phyloP scores from a whole-genome alignment of 2,888 invertebrate species.

The Hirtodrosophila trivittata region DNA sequence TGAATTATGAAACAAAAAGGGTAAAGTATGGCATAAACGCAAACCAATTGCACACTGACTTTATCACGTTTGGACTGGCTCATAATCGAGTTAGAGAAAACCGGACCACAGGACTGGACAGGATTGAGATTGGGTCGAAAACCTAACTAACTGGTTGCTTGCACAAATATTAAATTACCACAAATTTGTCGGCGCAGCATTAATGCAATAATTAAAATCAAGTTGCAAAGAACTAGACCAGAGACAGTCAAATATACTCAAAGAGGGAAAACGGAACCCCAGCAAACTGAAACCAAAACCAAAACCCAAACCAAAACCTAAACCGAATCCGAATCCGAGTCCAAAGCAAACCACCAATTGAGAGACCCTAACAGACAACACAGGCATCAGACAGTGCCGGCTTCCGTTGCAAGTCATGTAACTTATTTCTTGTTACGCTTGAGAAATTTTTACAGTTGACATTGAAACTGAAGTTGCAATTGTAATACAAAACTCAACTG shows the following conservation, averaged over 20 bases:
- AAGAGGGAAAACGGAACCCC: conserved; percentile 11
- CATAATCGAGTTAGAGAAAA: conserved; percentile 51
- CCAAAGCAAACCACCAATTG: conserved; percentile 30
- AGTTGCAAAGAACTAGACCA: conserved; percentile 61
- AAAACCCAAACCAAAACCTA: conserved; percentile 15
- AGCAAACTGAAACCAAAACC: conserved; percentile 26
- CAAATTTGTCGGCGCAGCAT: conserved; percentile 76
- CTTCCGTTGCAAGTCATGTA: conserved; percentile 75
- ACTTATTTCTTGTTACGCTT: conserved; percentile 79
- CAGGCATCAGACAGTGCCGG: conserved; percentile 28
- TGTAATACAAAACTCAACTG: conserved; percentile 68
- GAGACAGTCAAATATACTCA: conserved; percentile 13
- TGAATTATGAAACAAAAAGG: conserved; percentile 66
- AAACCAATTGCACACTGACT: conserved; percentile 73
- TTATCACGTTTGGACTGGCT: conserved; percentile 46
- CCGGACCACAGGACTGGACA: conserved; percentile 49
- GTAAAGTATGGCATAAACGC: conserved; percentile 22
- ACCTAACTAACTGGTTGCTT: conserved; percentile 51
- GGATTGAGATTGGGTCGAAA: conserved; percentile 25
- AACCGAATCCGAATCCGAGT: conserved; percentile 8
- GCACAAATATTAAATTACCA: conserved; percentile 75
- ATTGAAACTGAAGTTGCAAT: conserved; percentile 74
- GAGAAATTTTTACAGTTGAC: conserved; percentile 75
- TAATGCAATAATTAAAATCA: conserved; percentile 79
- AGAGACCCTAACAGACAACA: conserved; percentile 38